Percentiles rank a stretch among this genome's conserved stretches.
Conservation (phyloP, 64 coral and sea anemone genomes). For the Montipora foliosa region DNA sequence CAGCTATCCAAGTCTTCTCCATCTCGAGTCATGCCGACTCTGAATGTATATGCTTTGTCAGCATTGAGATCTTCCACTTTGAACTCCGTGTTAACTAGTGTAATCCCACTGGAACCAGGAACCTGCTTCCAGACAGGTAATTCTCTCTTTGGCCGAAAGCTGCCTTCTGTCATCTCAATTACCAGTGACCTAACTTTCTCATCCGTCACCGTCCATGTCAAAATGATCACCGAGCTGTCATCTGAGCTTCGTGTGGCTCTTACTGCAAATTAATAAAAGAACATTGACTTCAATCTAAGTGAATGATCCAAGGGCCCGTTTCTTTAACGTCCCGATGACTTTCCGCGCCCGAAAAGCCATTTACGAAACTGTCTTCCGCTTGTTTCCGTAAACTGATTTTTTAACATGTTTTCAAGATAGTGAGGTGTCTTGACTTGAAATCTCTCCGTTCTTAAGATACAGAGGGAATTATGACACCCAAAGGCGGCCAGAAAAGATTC, state of each 20-base stretch:
- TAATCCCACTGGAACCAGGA: not conserved
- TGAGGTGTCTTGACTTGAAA: too few species aligned
- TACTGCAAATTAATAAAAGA: not conserved
- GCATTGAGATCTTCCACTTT: conserved; percentile 26
- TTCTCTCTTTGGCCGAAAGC: not conserved
- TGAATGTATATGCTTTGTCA: conserved; percentile 43
- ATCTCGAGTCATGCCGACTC: conserved; percentile 5
- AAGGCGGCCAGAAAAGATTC: too few species aligned
- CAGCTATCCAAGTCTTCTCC: not conserved
- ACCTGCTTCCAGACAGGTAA: not conserved
- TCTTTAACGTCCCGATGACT: too few species aligned
- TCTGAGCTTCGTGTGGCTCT: conserved; percentile 1
- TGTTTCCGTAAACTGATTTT: too few species aligned
- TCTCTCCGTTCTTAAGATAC: too few species aligned
- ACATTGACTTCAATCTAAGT: not conserved
- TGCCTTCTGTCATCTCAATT: not conserved
- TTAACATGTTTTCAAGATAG: too few species aligned
- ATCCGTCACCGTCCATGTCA: conserved; percentile 25
- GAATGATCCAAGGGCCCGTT: too few species aligned
- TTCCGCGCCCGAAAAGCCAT: too few species aligned
- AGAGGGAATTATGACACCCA: too few species aligned
- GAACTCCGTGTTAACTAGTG: not conserved
- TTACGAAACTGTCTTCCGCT: too few species aligned
- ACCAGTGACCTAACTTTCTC: not conserved
- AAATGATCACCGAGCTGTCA: conserved; percentile 4